A percentile compares a stretch with the other conserved stretches of the same genome.
Evolutionary conservation across 2,797 vertebrate species (phyloP).

Genomic region (Oryzias sinensis): DNA sequence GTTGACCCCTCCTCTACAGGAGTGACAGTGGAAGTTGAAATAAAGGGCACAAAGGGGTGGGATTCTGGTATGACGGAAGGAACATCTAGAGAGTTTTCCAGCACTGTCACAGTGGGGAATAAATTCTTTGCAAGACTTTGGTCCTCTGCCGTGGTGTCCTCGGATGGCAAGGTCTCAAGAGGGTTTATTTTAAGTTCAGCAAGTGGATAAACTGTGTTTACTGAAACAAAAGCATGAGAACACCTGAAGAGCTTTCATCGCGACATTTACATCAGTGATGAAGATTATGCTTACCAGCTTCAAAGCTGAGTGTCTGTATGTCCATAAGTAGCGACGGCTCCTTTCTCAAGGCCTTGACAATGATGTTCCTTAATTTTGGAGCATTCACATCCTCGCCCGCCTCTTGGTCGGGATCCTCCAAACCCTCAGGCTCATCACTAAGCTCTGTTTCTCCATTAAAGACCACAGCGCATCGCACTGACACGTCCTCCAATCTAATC

Average conservation of each 20-base stretch:
- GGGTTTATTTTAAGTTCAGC: constrained; percentile 36
- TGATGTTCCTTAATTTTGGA: constrained; percentile 82
- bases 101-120: constrained; percentile 44
- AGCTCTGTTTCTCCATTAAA: constrained; percentile 85
- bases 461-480: constrained; percentile 82
- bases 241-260: neutral
- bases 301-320: constrained; percentile 82
- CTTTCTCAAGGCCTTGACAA: constrained; percentile 83
- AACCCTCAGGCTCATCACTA: constrained; percentile 66
- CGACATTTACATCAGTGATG: neutral
- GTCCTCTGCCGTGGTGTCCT: constrained; percentile 15
- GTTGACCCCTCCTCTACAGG: constrained; percentile 34
- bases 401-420: constrained; percentile 27
- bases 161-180: neutral
- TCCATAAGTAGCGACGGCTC: constrained; percentile 82
- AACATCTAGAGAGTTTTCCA: constrained; percentile 39
- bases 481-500: constrained; percentile 80
- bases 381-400: constrained; percentile 51
- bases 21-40: constrained; percentile 22
- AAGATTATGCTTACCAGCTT: constrained; percentile 60
- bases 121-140: constrained; percentile 19
- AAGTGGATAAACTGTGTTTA: constrained; percentile 53
- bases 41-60: constrained; percentile 55
- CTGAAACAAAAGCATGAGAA: constrained; percentile 39
- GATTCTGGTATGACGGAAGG: constrained; percentile 37